Percentiles rank a stretch among this genome's conserved stretches.
Conservation (phyloP, 2,888 invertebrate genomes). For the Eilema depressum region DNA sequence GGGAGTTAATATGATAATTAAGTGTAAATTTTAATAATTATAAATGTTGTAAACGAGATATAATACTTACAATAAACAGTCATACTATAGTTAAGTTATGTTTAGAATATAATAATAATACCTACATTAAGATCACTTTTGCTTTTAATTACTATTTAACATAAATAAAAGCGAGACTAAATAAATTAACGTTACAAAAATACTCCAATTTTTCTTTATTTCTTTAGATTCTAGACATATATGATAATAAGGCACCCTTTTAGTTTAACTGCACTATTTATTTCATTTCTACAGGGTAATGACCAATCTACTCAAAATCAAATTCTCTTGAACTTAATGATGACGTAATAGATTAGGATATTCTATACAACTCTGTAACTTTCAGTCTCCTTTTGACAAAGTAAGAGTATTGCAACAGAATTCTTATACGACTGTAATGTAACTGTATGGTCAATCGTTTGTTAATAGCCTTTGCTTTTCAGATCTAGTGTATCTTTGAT, state of each 20-base stretch:
- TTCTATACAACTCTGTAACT: not conserved
- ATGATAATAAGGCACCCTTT: no score
- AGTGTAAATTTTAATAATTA: not conserved
- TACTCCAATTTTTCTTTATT: no score
- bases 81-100: not conserved
- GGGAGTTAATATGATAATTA: not conserved
- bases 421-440: not conserved
- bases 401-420: not conserved
- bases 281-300: no score
- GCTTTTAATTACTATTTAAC: no score
- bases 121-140: no score
- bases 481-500: conserved; percentile 11
- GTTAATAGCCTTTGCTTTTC: not conserved
- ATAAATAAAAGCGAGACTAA: no score
- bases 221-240: no score
- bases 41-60: not conserved
- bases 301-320: no score
- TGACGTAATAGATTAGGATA: not conserved
- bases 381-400: not conserved
- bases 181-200: no score
- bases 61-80: not conserved
- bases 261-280: no score
- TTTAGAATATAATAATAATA: no score
- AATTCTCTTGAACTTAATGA: not conserved
- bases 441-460: not conserved